phyloP scores from a whole-genome alignment of 2,113 vertebrate species.

The Mandrillus leucophaeus region DNA sequence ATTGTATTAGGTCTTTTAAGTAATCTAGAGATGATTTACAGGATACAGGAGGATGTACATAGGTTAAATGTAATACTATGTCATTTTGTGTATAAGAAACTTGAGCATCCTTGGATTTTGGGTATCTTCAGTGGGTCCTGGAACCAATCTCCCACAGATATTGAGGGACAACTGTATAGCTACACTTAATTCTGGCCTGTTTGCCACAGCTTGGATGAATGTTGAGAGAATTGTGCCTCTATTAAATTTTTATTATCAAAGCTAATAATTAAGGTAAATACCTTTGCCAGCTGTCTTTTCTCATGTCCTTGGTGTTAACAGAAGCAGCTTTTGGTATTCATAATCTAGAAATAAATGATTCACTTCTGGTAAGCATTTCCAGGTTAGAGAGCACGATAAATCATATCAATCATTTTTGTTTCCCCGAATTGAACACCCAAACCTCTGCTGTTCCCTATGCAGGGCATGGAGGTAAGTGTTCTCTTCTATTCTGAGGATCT shows the following conservation, averaged over 20 bases:
- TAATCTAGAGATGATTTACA: not conserved
- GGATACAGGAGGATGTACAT: not conserved
- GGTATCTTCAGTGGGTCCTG: not conserved
- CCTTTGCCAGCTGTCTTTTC: not conserved
- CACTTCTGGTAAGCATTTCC: constrained; percentile 33
- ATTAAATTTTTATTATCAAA: not conserved
- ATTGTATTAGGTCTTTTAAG: not conserved
- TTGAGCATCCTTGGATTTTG: not conserved
- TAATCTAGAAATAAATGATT: constrained; percentile 51
- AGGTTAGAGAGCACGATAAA: not conserved
- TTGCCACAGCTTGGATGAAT: not conserved
- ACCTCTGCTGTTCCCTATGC: not conserved
- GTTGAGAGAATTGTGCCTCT: not conserved
- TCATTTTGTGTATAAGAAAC: not conserved
- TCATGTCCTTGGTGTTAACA: not conserved
- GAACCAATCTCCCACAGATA: not conserved
- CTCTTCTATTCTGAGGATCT: constrained; percentile 59
- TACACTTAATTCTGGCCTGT: not conserved
- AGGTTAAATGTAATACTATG: not conserved
- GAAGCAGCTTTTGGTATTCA: constrained; percentile 24
- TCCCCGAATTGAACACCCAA: not conserved
- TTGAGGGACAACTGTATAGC: not conserved
- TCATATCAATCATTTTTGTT: not conserved
- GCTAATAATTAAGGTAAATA: not conserved
- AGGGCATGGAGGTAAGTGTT: constrained; percentile 27